Conservation (phyloP, 53 echinoderm and acorn worm genomes). For the Crossaster papposus region DNA sequence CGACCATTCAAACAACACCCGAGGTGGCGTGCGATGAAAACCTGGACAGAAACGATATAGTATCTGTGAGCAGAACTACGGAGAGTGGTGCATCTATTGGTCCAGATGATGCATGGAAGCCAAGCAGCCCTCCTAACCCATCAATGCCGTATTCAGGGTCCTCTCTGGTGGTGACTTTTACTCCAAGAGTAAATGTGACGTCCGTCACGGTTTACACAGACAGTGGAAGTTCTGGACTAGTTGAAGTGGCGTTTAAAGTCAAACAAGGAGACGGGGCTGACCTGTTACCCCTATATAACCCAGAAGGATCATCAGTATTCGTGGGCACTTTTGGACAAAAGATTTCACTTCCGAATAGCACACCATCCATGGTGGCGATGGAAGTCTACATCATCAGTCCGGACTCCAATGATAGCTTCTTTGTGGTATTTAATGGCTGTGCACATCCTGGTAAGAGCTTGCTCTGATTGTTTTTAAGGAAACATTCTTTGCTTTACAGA, state of each 20-base stretch:
- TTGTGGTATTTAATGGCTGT: slow-evolving; percentile 10
- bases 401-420: neutral
- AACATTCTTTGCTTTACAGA: neutral
- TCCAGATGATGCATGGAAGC: neutral
- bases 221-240: neutral
- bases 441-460: slow-evolving; percentile 6
- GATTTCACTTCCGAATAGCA: neutral
- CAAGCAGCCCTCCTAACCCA: neutral
- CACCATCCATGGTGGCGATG: neutral
- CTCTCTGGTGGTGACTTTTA: neutral
- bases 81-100: neutral
- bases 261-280: neutral
- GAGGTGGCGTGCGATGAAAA: slow-evolving; percentile 5
- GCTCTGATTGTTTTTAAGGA: neutral
- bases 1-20: slow-evolving; percentile 34
- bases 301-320: neutral
- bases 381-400: neutral
- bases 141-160: neutral
- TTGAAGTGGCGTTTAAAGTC: neutral
- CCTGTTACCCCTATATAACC: neutral
- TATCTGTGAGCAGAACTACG: neutral
- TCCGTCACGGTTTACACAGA: neutral
- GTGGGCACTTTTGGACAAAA: neutral
- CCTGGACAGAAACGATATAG: neutral
- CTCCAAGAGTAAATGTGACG: slow-evolving; percentile 1